Conservation (phyloP, 2,888 invertebrate genomes). For the Tinea semifulvella region DNA sequence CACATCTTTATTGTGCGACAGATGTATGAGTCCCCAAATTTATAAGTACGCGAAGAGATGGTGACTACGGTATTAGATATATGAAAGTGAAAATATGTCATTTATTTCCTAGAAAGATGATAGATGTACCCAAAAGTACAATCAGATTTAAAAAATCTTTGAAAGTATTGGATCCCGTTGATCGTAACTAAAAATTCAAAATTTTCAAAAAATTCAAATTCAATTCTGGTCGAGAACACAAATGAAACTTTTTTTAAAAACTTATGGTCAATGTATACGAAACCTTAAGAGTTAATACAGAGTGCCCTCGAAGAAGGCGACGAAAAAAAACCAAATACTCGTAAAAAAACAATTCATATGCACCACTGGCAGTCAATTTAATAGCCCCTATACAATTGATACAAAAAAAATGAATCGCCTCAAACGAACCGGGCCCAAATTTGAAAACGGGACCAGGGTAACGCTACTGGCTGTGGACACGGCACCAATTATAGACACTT, state of each 20-base stretch:
- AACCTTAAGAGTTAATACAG: constrained; percentile 4
- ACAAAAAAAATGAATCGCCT: constrained; percentile 10
- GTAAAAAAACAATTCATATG: constrained; percentile 13
- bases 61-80: too few relatives aligned
- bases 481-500: too few relatives aligned
- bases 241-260: not conserved
- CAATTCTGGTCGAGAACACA: not conserved
- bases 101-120: too few relatives aligned
- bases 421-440: constrained; percentile 11
- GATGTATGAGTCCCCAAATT: too few relatives aligned
- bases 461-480: not conserved
- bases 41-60: too few relatives aligned
- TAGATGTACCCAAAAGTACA: too few relatives aligned
- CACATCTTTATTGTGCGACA: too few relatives aligned
- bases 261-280: not conserved
- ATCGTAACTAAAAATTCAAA: too few relatives aligned
- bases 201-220: too few relatives aligned
- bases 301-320: not conserved
- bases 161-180: too few relatives aligned
- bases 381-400: constrained; percentile 13
- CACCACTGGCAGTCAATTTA: constrained; percentile 12
- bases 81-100: too few relatives aligned
- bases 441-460: constrained; percentile 8
- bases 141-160: too few relatives aligned
- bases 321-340: not conserved